Conservation (phyloP, 2,888 invertebrate genomes). For the Ditylenchus weischeri region DNA sequence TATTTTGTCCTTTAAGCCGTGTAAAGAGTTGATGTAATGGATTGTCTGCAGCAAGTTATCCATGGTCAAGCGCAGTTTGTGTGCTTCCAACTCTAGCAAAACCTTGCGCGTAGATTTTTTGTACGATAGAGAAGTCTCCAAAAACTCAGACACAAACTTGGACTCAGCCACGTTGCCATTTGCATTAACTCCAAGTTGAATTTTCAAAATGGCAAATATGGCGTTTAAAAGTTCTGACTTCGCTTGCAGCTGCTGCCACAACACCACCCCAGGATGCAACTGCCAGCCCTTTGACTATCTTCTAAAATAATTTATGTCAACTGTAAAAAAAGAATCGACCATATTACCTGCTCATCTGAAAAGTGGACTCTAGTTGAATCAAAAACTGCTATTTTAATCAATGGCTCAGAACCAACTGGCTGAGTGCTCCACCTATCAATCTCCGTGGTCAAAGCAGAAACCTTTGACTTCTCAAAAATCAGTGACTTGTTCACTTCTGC, state of each 20-base stretch:
- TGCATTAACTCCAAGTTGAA: constrained; percentile 13
- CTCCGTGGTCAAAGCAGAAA: constrained; percentile 20
- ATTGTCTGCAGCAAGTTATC: constrained; percentile 22
- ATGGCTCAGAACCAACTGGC: constrained; percentile 15
- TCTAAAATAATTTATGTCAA: constrained; percentile 19
- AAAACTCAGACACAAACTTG: constrained; percentile 1
- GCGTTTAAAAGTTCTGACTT: constrained; percentile 10
- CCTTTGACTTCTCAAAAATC: neutral
- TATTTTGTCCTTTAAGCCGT: constrained; percentile 35
- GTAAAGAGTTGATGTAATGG: constrained; percentile 17
- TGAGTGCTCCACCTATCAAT: constrained; percentile 17
- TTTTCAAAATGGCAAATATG: constrained; percentile 18
- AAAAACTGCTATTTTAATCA: constrained; percentile 30
- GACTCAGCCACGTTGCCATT: constrained; percentile 23
- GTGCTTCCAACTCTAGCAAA: neutral
- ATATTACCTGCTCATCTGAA: neutral
- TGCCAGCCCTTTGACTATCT: constrained; percentile 38
- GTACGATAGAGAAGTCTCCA: neutral
- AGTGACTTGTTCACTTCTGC: neutral
- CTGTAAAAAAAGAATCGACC: neutral
- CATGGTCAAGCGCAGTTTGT: constrained; percentile 10
- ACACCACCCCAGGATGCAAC: constrained; percentile 55
- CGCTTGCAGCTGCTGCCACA: constrained; percentile 28
- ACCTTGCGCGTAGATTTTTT: neutral
- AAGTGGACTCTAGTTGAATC: constrained; percentile 7